Percentiles rank a stretch among this genome's conserved stretches.
These are phyloP conservation scores for Buceros bicornis DNA, from an alignment of 2,797 vertebrate species.

Conservation along the genomic window DNA sequence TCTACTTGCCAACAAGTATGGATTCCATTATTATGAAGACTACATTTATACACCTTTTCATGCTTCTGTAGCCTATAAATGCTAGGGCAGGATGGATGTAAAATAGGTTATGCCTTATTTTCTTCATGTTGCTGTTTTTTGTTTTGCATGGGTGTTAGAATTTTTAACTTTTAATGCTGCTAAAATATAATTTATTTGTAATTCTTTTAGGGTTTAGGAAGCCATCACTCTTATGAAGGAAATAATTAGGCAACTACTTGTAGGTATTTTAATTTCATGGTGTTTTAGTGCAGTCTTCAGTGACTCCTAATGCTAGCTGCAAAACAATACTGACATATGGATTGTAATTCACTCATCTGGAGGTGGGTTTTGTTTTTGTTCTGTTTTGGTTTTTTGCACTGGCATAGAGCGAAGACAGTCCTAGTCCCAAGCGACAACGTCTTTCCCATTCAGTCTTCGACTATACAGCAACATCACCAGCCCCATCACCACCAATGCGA, in stretches of 20 bases:
- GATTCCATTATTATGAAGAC: background rate
- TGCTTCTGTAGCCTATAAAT: background rate
- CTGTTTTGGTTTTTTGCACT: slow-evolving; percentile 28
- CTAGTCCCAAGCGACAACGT: slow-evolving; percentile 95
- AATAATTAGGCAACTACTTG: background rate
- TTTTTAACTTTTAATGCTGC: background rate
- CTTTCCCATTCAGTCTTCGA: slow-evolving; percentile 95
- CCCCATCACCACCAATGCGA: slow-evolving; percentile 95
- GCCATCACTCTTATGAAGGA: background rate
- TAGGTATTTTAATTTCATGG: background rate
- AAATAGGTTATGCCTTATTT: background rate
- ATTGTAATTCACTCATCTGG: slow-evolving; percentile 21
- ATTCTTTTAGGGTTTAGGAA: background rate
- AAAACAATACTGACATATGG: background rate
- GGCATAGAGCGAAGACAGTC: slow-evolving; percentile 92
- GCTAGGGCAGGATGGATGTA: background rate
- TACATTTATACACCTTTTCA: background rate
- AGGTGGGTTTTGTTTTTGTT: background rate
- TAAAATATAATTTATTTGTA: background rate
- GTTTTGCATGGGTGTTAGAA: background rate
- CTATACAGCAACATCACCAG: slow-evolving; percentile 88
- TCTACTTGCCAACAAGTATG: background rate
- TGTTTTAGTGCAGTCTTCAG: background rate
- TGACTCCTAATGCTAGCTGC: background rate
- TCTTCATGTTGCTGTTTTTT: background rate